Evolutionary conservation across 2,888 invertebrate genomes (phyloP), one percentile per base, ranked within the genome.

Genomic region (Bhutanitis thaidina): DNA sequence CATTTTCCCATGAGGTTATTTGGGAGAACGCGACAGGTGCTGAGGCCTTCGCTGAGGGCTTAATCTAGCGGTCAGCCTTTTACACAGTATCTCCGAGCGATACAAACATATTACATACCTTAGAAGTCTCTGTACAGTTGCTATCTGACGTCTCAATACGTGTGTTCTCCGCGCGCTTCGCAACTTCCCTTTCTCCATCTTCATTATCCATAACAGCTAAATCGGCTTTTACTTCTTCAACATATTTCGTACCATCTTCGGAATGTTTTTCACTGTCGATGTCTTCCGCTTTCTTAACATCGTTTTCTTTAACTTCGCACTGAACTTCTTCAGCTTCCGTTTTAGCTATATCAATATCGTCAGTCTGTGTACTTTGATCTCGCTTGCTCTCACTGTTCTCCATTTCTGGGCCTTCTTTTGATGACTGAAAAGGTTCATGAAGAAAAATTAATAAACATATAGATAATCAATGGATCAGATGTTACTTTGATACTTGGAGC

Each of bases 341-440:
- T 30, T 40, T 40, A 3, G 30, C n/a, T 30, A 35, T 29, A 9
- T 29, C 43, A 12, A 36, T 47, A 3, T 52, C 52, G 0, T 80
- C 82, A 0, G 83, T 82, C 55, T 83, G 83, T 0, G 81, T 78
- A 47, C 66, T 60, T 39, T 76, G 64, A 14, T 83, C 80, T 10
- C 64, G 61, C 0, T 63, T 71, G 3, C 40, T 14, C 0, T 62
- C 59, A 0, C 56, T 56, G 8, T 63, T 58, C 0, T 74, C 72
- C 14, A 81, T 8, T 0, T 80, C 82, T 0, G 82, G 81, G 0
- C 80, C 82, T 12, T 63, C 61, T 53, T 73, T 75, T 1, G 76
- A 77, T 0, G 81, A 73, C 83, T 84, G 64, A 1, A 53, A 43
- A 20, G 20, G 5, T 3, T 20, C 20, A n/a, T n/a, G n/a, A n/a